Percentiles rank a stretch among this genome's conserved stretches.
These are phyloP conservation scores for Drosophila niveifrons DNA, from an alignment of 2,888 invertebrate genomes.

Conservation along the genomic window DNA sequence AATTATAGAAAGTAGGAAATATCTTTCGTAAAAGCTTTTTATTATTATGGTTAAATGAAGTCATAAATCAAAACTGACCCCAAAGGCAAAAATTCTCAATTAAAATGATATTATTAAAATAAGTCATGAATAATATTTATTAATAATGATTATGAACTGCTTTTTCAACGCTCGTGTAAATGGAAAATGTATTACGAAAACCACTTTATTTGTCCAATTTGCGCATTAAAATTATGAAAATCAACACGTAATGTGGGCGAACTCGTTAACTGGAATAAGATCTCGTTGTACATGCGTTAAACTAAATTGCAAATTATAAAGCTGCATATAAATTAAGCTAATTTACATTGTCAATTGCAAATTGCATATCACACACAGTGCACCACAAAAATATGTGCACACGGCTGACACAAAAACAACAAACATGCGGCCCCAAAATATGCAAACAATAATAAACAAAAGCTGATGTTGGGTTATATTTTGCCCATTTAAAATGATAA, in stretches of 20 bases:
- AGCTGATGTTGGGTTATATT: constrained; percentile 30
- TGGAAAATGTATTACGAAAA: neutral
- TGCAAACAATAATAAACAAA: constrained; percentile 27
- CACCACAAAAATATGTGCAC: constrained; percentile 51
- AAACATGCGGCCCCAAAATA: constrained; percentile 13
- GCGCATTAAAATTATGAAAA: neutral
- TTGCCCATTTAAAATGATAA: constrained; percentile 66
- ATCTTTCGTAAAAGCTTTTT: neutral
- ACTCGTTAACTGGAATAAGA: neutral
- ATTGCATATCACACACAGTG: constrained; percentile 48
- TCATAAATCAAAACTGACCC: too few relatives aligned
- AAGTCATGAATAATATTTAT: neutral
- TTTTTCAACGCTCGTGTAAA: neutral
- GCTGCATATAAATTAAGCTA: constrained; percentile 70
- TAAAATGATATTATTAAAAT: neutral
- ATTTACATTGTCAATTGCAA: constrained; percentile 68
- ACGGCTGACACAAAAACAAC: constrained; percentile 35
- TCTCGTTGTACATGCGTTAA: constrained; percentile 8
- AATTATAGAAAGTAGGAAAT: neutral
- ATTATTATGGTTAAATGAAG: neutral
- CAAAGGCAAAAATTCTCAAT: neutral
- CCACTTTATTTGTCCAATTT: neutral
- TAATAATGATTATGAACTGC: neutral
- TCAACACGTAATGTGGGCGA: neutral
- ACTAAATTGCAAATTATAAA: constrained; percentile 33